Evolutionary conservation across 2,888 invertebrate genomes (phyloP).

Genomic region (Tachina fera): DNA sequence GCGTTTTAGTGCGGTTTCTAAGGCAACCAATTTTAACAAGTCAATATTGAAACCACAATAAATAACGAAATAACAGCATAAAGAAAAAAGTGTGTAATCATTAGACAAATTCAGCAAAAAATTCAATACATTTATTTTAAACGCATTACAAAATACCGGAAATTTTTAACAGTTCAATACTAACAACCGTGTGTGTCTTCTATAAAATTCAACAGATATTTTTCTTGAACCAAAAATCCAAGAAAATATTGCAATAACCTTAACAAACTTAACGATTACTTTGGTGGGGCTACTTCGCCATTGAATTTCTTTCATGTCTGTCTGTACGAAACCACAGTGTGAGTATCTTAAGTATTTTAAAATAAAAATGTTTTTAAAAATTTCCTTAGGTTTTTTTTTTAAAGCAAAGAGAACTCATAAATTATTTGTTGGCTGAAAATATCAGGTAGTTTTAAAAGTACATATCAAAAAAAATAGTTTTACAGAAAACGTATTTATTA

Average conservation of each 20-base stretch:
- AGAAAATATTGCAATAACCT: slow-evolving; percentile 35
- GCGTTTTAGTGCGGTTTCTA: slow-evolving; percentile 60
- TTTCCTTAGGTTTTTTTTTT: too few species aligned
- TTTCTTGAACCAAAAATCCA: slow-evolving; percentile 2
- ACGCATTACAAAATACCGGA: slow-evolving; percentile 55
- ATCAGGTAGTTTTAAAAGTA: too few species aligned
- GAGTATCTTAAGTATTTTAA: slow-evolving; percentile 49
- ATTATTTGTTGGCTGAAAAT: not conserved
- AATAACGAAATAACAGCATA: slow-evolving; percentile 28
- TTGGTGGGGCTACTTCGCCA: slow-evolving; percentile 47
- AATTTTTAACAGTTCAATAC: slow-evolving; percentile 44
- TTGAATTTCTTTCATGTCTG: slow-evolving; percentile 40
- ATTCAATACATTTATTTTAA: slow-evolving; percentile 30
- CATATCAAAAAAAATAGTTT: too few species aligned
- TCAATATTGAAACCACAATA: slow-evolving; percentile 52
- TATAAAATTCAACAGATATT: slow-evolving; percentile 51
- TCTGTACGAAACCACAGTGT: slow-evolving; percentile 68
- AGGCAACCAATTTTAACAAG: slow-evolving; percentile 61
- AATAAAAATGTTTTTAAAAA: not conserved
- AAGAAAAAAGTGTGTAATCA: slow-evolving; percentile 31
- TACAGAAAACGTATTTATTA: too few species aligned
- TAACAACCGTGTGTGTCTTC: slow-evolving; percentile 7
- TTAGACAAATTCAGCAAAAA: slow-evolving; percentile 37
- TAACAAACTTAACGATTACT: slow-evolving; percentile 18
- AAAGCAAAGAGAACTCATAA: not conserved